A percentile compares a stretch with the other conserved stretches of the same genome.
Conservation (phyloP, 2,113 vertebrate species). For the Salvator merianae region DNA sequence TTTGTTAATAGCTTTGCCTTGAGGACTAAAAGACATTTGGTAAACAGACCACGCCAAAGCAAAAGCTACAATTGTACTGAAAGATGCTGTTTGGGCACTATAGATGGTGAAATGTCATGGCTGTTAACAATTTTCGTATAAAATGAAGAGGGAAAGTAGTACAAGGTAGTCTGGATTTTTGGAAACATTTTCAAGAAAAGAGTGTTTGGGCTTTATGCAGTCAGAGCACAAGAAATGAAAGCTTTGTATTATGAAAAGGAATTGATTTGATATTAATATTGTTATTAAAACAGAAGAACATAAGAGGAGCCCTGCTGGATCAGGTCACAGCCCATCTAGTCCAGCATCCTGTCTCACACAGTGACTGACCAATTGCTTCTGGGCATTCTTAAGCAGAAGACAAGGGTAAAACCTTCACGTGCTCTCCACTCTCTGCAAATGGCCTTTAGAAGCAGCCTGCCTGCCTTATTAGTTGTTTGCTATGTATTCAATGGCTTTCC, state of each 20-base stretch:
- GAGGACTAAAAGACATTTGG: constrained; percentile 30
- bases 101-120: constrained; percentile 17
- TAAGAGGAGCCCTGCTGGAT: too few relatives aligned
- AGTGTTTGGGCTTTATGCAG: neutral
- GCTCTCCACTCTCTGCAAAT: too few relatives aligned
- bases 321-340: too few relatives aligned
- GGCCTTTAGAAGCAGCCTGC: too few relatives aligned
- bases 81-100: neutral
- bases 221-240: constrained; percentile 1
- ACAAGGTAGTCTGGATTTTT: neutral
- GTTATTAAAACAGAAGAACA: too few relatives aligned
- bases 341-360: too few relatives aligned
- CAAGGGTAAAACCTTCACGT: too few relatives aligned
- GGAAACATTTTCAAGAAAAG: constrained; percentile 31
- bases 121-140: constrained; percentile 10
- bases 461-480: too few relatives aligned
- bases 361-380: too few relatives aligned
- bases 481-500: neutral
- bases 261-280: too few relatives aligned
- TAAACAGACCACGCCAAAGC: constrained; percentile 26
- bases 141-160: neutral
- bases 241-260: rapidly evolving
- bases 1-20: constrained; percentile 34
- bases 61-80: constrained; percentile 25
- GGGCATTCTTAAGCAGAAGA: too few relatives aligned